A percentile compares a stretch with the other conserved stretches of the same genome.
Evolutionary conservation across 2,113 vertebrate genomes (phyloP).

Genomic region (Lota lota): DNA sequence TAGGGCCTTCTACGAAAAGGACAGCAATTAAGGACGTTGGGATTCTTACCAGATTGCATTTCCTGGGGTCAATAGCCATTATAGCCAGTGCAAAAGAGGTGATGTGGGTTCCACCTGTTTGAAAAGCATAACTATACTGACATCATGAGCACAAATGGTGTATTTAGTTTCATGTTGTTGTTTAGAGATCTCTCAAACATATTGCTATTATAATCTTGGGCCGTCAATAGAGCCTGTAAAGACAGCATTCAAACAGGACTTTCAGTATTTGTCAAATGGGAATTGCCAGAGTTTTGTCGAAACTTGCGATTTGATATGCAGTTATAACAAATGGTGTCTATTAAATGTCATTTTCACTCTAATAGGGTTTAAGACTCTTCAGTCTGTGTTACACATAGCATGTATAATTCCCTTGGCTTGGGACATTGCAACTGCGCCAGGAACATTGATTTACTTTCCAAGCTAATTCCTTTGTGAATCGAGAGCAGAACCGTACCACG

Average conservation of each 20-base stretch:
- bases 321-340: too few relatives aligned
- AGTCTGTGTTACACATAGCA: not conserved
- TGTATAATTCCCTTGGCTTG: conserved; percentile 8
- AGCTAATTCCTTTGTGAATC: conserved; percentile 29
- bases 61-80: conserved; percentile 60
- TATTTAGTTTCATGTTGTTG: not conserved
- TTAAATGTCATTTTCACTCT: not conserved
- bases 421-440: conserved; percentile 13
- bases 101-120: conserved; percentile 56
- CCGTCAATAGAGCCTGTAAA: not conserved
- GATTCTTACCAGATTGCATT: conserved; percentile 41
- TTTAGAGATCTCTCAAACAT: not conserved
- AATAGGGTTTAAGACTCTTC: not conserved
- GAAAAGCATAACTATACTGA: conserved; percentile 49
- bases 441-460: conserved; percentile 37
- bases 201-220: not conserved
- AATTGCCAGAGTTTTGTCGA: too few relatives aligned
- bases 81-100: conserved; percentile 30
- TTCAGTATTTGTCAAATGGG: not conserved
- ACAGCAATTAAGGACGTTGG: conserved; percentile 29
- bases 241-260: not conserved
- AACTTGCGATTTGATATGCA: too few relatives aligned
- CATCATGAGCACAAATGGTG: conserved; percentile 19
- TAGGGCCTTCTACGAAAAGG: conserved; percentile 16
- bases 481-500: conserved; percentile 11